phyloP scores from a whole-genome alignment of 1,140 invertebrate species.

The Drosophila albomicans region DNA sequence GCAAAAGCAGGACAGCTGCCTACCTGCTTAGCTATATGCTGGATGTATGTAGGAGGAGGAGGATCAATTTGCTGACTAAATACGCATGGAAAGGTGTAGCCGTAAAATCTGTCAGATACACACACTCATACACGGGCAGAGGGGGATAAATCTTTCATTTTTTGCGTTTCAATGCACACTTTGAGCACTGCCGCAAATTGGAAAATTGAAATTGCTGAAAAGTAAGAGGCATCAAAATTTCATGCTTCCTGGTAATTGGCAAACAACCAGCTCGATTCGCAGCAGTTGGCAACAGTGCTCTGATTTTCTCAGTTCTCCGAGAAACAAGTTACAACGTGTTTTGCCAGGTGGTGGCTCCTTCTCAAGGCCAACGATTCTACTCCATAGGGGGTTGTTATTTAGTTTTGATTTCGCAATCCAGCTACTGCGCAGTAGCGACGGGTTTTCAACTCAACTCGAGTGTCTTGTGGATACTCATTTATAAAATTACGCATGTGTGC shows the following conservation, averaged over 20 bases:
- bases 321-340: slow-evolving; percentile 60
- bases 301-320: slow-evolving; percentile 2
- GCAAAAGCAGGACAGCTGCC: slow-evolving; percentile 46
- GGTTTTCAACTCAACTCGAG: slow-evolving; percentile 30
- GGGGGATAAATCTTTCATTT: slow-evolving; percentile 73
- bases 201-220: slow-evolving; percentile 65
- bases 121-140: slow-evolving; percentile 49
- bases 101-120: slow-evolving; percentile 75
- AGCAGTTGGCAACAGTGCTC: slow-evolving; percentile 57
- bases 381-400: slow-evolving; percentile 55
- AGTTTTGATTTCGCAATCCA: slow-evolving; percentile 1
- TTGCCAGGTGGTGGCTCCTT: slow-evolving; percentile 60
- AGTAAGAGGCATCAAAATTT: slow-evolving; percentile 62
- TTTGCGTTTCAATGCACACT: slow-evolving; percentile 78
- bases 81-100: slow-evolving; percentile 78
- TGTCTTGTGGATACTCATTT: slow-evolving; percentile 31
- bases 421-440: slow-evolving; percentile 69
- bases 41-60: slow-evolving; percentile 64
- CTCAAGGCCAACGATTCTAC: background rate
- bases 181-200: slow-evolving; percentile 73
- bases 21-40: slow-evolving; percentile 53
- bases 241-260: slow-evolving; percentile 79
- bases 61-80: slow-evolving; percentile 82
- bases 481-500: slow-evolving; percentile 26
- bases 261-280: slow-evolving; percentile 53